phyloP scores from a whole-genome alignment of 2,888 invertebrate species.

The Neuroscelio doddi region DNA sequence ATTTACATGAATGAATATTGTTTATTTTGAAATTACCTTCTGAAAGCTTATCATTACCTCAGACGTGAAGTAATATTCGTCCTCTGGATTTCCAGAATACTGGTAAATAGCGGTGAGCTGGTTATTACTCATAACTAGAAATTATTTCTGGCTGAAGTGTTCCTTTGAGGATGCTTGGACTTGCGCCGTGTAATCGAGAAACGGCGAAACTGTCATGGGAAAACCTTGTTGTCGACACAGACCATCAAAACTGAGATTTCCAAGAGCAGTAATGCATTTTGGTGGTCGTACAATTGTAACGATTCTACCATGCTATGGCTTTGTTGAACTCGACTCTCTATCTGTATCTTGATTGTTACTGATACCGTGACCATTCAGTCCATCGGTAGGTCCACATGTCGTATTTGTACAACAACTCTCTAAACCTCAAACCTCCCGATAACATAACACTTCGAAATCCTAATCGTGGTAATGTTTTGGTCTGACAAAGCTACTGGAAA shows the following conservation, averaged over 20 bases:
- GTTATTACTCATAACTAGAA: constrained; percentile 23
- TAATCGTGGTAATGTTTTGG: constrained; percentile 46
- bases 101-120: neutral
- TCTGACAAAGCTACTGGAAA: constrained; percentile 43
- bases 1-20: too few species aligned
- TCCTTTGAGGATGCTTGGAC: constrained; percentile 18
- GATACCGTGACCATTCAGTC: constrained; percentile 33
- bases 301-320: constrained; percentile 14
- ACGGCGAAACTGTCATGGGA: constrained; percentile 21
- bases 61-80: constrained; percentile 3
- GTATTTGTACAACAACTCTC: constrained; percentile 47
- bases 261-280: constrained; percentile 18
- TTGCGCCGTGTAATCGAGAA: constrained; percentile 20
- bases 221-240: constrained; percentile 16
- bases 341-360: constrained; percentile 23
- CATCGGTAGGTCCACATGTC: constrained; percentile 44
- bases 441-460: constrained; percentile 44
- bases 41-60: too few species aligned
- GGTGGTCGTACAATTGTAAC: constrained; percentile 24
- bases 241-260: constrained; percentile 32
- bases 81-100: neutral
- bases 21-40: too few species aligned
- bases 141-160: constrained; percentile 27
- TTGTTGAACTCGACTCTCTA: constrained; percentile 25
- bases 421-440: constrained; percentile 43